These are phyloP conservation scores for Vulpes ferrilata DNA, from an alignment of 2,113 vertebrate genomes.

Conservation along the genomic window DNA sequence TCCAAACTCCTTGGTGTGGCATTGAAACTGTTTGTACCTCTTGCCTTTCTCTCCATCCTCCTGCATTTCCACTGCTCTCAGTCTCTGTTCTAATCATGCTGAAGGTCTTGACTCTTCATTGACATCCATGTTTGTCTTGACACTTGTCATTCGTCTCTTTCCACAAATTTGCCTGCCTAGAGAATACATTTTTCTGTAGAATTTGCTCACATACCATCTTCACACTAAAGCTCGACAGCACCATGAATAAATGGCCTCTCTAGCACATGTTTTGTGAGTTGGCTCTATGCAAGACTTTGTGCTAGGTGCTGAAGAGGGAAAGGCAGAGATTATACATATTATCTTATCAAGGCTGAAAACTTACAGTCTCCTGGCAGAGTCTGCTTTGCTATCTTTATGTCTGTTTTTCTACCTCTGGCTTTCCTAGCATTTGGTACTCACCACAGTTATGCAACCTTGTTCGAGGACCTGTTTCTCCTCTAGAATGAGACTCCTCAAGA, in stretches of 20 bases:
- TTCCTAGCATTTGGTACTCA: background rate
- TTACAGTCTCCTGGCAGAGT: background rate
- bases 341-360: background rate
- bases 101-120: background rate
- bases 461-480: background rate
- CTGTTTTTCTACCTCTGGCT: background rate
- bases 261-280: background rate
- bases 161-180: too few relatives aligned
- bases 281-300: background rate
- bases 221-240: accelerated
- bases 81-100: background rate
- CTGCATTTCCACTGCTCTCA: background rate
- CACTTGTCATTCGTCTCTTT: background rate
- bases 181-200: background rate
- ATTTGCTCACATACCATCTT: background rate
- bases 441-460: background rate
- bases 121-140: background rate
- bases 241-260: background rate
- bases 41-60: background rate
- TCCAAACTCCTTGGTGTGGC: too few relatives aligned
- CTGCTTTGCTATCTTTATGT: background rate
- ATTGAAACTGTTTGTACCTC: background rate
- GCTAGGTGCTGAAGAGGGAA: background rate
- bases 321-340: background rate
- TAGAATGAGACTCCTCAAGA: background rate